Evolutionary conservation across 1,140 invertebrate genomes (phyloP).

Genomic region (Helicoverpa armigera): DNA sequence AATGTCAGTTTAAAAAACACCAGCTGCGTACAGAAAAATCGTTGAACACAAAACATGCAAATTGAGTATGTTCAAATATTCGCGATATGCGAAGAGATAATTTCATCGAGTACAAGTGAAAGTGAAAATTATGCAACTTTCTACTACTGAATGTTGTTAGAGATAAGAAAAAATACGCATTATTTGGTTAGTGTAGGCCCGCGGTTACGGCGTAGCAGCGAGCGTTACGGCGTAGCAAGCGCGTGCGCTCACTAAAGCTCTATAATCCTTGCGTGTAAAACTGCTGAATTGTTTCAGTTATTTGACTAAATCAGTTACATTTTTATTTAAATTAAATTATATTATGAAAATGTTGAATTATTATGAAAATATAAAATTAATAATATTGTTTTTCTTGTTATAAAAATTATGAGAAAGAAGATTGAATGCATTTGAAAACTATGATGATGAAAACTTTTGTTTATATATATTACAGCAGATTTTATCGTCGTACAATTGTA

Average conservation of each 20-base stretch:
- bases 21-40: slow-evolving; percentile 64
- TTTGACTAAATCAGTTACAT: background rate
- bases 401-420: too few species aligned
- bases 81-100: slow-evolving; percentile 73
- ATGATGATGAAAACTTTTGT: background rate
- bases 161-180: slow-evolving; percentile 51
- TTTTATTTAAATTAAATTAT: background rate
- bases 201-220: slow-evolving; percentile 29
- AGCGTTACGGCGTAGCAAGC: slow-evolving; percentile 39
- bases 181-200: slow-evolving; percentile 28
- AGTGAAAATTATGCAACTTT: slow-evolving; percentile 85
- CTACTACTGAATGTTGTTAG: slow-evolving; percentile 62
- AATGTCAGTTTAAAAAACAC: slow-evolving; percentile 55
- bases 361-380: too few species aligned
- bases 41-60: slow-evolving; percentile 74
- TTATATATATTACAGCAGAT: background rate
- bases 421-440: too few species aligned
- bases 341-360: background rate
- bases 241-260: background rate
- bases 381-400: too few species aligned
- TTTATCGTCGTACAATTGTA: too few species aligned
- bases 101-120: slow-evolving; percentile 78
- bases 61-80: slow-evolving; percentile 70
- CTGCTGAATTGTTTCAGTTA: background rate
- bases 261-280: background rate